Evolutionary conservation across 2,888 invertebrate species (phyloP).

Genomic region (Crepidodera aurea): DNA sequence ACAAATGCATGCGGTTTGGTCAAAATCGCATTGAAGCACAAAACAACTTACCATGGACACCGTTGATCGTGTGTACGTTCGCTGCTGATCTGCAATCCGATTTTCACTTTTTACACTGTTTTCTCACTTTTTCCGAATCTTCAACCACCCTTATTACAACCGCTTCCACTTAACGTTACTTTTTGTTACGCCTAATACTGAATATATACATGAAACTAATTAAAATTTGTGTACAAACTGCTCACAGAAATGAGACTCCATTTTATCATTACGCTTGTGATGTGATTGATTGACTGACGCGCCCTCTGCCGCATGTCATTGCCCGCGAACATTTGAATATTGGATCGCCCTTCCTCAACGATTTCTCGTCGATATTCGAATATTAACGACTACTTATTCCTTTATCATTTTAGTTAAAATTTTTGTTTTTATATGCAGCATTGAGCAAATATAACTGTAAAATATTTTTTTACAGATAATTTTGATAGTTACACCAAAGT

Average conservation of each 20-base stretch:
- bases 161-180: constrained; percentile 46
- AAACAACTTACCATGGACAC: constrained; percentile 62
- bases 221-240: constrained; percentile 61
- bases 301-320: constrained; percentile 43
- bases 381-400: neutral
- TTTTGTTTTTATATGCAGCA: no score
- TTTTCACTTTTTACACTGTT: constrained; percentile 46
- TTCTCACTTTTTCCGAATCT: constrained; percentile 40
- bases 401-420: no score
- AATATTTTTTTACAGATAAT: no score
- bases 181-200: constrained; percentile 48
- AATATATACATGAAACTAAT: constrained; percentile 54
- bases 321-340: constrained; percentile 35
- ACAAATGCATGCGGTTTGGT: constrained; percentile 27
- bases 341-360: neutral
- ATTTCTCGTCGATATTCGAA: constrained; percentile 10
- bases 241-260: constrained; percentile 62
- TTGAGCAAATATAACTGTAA: no score
- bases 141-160: constrained; percentile 45
- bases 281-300: constrained; percentile 50
- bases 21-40: constrained; percentile 45
- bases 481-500: no score
- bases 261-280: constrained; percentile 62
- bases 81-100: constrained; percentile 34
- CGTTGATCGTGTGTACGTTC: constrained; percentile 50